phyloP scores from a whole-genome alignment of 1,140 invertebrate species.

The Archivesica marissinica region DNA sequence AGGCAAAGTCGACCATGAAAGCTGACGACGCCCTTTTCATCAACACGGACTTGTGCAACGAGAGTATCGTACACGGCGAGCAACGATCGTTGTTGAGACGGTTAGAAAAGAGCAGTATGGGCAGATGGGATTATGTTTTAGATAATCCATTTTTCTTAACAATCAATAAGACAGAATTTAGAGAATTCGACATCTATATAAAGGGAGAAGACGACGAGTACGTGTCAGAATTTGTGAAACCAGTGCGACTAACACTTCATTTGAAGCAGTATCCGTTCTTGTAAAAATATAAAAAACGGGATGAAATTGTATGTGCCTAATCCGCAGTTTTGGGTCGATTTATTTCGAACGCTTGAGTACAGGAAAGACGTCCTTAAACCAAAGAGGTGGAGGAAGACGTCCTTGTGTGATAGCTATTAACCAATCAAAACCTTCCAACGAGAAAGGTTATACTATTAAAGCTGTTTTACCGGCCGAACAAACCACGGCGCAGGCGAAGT shows the following conservation, averaged over 20 bases:
- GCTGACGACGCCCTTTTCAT: neutral
- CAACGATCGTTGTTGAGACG: constrained; percentile 29
- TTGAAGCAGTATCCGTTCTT: constrained; percentile 38
- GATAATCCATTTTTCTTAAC: constrained; percentile 1
- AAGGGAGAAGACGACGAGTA: neutral
- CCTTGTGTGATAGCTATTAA: constrained; percentile 32
- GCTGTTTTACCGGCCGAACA: constrained; percentile 57
- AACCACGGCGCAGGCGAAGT: constrained; percentile 52
- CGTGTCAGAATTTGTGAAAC: no score
- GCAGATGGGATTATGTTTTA: constrained; percentile 12
- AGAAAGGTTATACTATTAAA: constrained; percentile 15
- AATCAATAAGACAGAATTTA: neutral
- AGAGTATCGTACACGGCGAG: constrained; percentile 43
- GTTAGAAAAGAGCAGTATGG: constrained; percentile 3
- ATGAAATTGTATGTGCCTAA: constrained; percentile 50
- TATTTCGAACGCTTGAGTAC: constrained; percentile 36
- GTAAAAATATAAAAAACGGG: no score
- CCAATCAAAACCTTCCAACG: neutral
- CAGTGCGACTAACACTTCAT: constrained; percentile 36
- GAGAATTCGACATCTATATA: constrained; percentile 37
- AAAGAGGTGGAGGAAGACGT: neutral
- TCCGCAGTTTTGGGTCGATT: constrained; percentile 44
- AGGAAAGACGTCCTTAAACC: neutral
- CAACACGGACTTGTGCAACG: constrained; percentile 41
- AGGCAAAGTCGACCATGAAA: neutral